A percentile compares a stretch with the other conserved stretches of the same genome.
These are phyloP conservation scores for Orthonychiurus folsomi DNA, from an alignment of 2,888 invertebrate genomes.

Conservation along the genomic window DNA sequence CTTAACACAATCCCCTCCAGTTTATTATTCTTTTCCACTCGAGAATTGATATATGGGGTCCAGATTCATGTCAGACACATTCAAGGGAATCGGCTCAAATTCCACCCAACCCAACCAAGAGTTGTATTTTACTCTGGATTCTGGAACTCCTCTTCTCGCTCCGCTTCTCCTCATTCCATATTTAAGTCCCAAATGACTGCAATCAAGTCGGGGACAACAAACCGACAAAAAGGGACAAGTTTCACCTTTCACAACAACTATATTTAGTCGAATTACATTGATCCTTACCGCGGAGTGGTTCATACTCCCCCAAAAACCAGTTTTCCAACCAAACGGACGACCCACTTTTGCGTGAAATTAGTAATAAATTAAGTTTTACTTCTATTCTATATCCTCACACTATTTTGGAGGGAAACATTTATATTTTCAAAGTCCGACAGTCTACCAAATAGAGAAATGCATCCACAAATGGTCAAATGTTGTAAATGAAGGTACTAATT, in stretches of 20 bases:
- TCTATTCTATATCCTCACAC: no score
- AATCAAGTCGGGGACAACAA: no score
- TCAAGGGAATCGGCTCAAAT: not conserved
- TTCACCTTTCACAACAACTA: not conserved
- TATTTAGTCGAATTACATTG: not conserved
- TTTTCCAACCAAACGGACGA: not conserved
- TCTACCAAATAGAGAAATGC: no score
- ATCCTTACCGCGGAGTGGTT: not conserved
- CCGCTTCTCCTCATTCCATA: no score
- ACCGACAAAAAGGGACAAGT: constrained; percentile 1
- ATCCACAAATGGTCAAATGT: no score
- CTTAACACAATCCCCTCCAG: constrained; percentile 14
- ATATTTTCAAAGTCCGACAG: no score
- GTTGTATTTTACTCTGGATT: not conserved
- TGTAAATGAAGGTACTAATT: no score
- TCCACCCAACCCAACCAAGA: not conserved
- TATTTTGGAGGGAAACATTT: no score
- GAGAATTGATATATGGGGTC: constrained; percentile 38
- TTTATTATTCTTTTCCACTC: constrained; percentile 38
- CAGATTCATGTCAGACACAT: constrained; percentile 17
- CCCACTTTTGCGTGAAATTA: not conserved
- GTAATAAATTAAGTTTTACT: constrained; percentile 1
- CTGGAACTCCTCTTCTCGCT: not conserved
- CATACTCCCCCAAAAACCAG: constrained; percentile 1
- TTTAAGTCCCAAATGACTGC: constrained; percentile 16